These are phyloP conservation scores for Rhadinocentrus ornatus DNA, from an alignment of 2,797 vertebrate genomes.

Conservation along the genomic window DNA sequence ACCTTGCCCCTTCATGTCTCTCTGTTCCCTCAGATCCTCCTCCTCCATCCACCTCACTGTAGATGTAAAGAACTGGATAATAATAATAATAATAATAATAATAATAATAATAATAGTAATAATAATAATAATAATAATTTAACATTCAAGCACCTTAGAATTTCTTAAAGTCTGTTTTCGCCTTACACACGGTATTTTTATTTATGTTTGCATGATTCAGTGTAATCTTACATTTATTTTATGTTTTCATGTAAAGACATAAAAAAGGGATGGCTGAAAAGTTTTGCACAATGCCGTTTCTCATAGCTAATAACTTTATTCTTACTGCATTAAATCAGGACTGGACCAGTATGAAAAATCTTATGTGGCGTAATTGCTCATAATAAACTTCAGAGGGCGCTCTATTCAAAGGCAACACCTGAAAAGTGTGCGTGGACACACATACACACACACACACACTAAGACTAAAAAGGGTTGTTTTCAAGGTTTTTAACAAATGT, in stretches of 20 bases:
- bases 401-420: slow-evolving; percentile 5
- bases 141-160: not conserved
- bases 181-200: not conserved
- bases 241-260: not conserved
- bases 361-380: not conserved
- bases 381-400: slow-evolving; percentile 24
- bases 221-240: not conserved
- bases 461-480: not conserved
- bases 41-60: too few relatives aligned
- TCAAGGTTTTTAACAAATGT: not conserved
- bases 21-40: too few relatives aligned
- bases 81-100: too few relatives aligned
- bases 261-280: not conserved
- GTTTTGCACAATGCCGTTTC: not conserved
- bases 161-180: not conserved
- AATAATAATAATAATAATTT: too few relatives aligned
- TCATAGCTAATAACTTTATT: not conserved
- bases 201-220: too few relatives aligned
- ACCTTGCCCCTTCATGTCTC: too few relatives aligned
- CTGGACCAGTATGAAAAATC: too few relatives aligned
- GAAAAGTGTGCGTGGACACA: too few relatives aligned
- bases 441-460: too few relatives aligned
- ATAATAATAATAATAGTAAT: too few relatives aligned
- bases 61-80: too few relatives aligned
- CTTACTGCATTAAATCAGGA: not conserved